These are phyloP conservation scores for Hypena proboscidalis DNA, from an alignment of 2,888 invertebrate genomes.

Conservation along the genomic window DNA sequence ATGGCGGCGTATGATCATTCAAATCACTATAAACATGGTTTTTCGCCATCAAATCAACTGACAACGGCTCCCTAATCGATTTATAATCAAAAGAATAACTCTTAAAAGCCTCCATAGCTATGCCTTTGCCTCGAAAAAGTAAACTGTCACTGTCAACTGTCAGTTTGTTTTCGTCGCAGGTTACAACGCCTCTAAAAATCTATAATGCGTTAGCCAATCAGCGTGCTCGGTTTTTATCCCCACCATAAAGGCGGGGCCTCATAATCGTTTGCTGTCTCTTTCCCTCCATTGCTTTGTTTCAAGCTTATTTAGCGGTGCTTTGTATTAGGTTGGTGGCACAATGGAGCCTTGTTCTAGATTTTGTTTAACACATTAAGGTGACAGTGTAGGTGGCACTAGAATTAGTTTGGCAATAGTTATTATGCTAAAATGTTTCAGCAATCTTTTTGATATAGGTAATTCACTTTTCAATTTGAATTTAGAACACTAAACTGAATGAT, in stretches of 20 bases:
- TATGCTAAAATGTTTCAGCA: constrained; percentile 7
- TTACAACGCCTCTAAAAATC: constrained; percentile 73
- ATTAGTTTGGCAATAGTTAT: constrained; percentile 35
- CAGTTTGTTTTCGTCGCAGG: constrained; percentile 60
- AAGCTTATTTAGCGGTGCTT: constrained; percentile 55
- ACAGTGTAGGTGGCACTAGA: constrained; percentile 25
- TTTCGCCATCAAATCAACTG: constrained; percentile 61
- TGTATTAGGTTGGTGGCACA: constrained; percentile 56
- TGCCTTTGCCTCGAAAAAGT: constrained; percentile 57
- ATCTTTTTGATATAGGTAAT: no score
- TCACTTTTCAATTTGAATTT: no score
- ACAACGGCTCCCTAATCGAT: constrained; percentile 50
- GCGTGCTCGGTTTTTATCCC: constrained; percentile 66
- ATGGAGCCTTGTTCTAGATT: constrained; percentile 38
- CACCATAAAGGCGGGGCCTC: constrained; percentile 75
- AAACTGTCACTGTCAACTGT: constrained; percentile 75
- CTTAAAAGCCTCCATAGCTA: constrained; percentile 56
- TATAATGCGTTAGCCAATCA: constrained; percentile 77
- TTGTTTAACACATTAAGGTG: constrained; percentile 23
- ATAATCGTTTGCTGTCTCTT: constrained; percentile 66
- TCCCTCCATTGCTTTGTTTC: constrained; percentile 67
- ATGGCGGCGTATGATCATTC: constrained; percentile 59
- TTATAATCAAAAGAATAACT: constrained; percentile 56
- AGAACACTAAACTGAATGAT: no score
- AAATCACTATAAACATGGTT: constrained; percentile 50